phyloP scores from a whole-genome alignment of 2,888 invertebrate genomes.

The Leucania comma region DNA sequence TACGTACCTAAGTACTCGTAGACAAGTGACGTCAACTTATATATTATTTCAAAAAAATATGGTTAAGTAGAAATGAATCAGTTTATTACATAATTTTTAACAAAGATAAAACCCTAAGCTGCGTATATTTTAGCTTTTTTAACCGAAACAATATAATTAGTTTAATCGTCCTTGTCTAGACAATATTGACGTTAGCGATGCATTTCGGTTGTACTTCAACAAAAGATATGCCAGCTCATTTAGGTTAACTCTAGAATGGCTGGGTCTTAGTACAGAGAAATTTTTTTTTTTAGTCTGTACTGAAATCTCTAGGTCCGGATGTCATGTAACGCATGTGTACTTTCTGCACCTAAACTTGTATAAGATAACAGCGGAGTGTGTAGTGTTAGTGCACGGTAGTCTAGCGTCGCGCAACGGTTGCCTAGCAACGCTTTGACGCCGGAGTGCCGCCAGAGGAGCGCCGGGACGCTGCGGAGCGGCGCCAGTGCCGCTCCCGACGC shows the following conservation, averaged over 20 bases:
- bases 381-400: conserved; percentile 39
- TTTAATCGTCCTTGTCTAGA: conserved; percentile 27
- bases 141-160: not conserved
- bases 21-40: too few relatives aligned
- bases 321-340: conserved; percentile 2
- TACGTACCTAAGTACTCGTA: too few relatives aligned
- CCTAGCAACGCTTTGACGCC: conserved; percentile 87
- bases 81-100: not conserved
- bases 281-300: too few relatives aligned
- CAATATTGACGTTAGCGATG: conserved; percentile 8
- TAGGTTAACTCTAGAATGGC: not conserved
- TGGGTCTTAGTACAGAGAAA: conserved; percentile 5
- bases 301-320: conserved; percentile 8
- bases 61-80: not conserved
- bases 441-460: conserved; percentile 76
- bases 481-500: conserved; percentile 81
- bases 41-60: not conserved
- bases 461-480: conserved; percentile 83
- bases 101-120: conserved; percentile 1
- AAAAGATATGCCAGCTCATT: not conserved
- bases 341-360: conserved; percentile 25
- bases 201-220: not conserved
- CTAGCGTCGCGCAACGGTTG: conserved; percentile 73
- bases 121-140: not conserved
- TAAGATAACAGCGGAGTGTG: conserved; percentile 35